Percentiles rank a stretch among this genome's conserved stretches.
These are phyloP conservation scores for Pangasius krempfi DNA, from an alignment of 2,797 vertebrate species.

Conservation along the genomic window DNA sequence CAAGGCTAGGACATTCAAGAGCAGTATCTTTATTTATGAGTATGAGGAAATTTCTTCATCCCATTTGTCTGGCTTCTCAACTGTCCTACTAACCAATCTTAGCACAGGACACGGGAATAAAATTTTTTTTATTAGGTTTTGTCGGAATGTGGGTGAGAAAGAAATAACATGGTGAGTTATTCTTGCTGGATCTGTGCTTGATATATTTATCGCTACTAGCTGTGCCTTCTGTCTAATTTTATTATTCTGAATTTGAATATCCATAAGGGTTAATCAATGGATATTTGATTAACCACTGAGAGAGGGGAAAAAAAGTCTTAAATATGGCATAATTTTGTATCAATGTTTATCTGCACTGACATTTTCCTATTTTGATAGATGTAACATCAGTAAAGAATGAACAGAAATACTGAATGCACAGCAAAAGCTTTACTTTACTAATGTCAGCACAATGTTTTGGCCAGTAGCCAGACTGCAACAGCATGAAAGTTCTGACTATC, in stretches of 20 bases:
- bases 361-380: not conserved
- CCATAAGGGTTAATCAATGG: not conserved
- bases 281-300: not conserved
- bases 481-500: not conserved
- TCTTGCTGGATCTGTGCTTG: not conserved
- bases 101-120: not conserved
- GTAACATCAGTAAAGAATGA: not conserved
- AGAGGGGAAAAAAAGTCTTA: not conserved
- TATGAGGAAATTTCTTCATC: not conserved
- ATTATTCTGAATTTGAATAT: not conserved
- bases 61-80: not conserved
- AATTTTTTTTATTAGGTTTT: not conserved
- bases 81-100: not conserved
- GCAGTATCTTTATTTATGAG: not conserved
- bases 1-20: not conserved
- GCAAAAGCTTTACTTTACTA: not conserved
- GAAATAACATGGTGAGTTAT: not conserved
- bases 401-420: not conserved
- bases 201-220: not conserved
- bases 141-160: not conserved
- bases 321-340: not conserved
- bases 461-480: not conserved
- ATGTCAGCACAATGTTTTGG: not conserved
- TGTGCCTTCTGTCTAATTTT: not conserved
- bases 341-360: not conserved